Conservation (phyloP, 2,888 invertebrate species). For the Ophraella communa region DNA sequence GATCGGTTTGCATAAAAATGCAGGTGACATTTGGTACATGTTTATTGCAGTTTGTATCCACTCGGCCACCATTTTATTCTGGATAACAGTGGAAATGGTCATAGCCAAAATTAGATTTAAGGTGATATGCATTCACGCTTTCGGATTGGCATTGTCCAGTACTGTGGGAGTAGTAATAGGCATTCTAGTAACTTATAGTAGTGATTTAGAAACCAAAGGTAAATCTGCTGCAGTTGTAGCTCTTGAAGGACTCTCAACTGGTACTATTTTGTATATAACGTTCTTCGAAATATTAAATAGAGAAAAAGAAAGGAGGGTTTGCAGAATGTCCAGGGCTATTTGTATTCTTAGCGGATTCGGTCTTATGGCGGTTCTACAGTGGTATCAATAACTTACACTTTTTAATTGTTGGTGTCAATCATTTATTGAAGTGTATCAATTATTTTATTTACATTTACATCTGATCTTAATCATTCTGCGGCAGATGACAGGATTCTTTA, state of each 20-base stretch:
- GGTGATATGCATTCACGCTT: slow-evolving; percentile 59
- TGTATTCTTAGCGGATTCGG: slow-evolving; percentile 57
- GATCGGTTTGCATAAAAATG: slow-evolving; percentile 61
- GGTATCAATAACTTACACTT: slow-evolving; percentile 3
- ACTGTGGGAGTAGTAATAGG: slow-evolving; percentile 63
- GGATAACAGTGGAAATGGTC: slow-evolving; percentile 63
- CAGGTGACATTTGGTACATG: slow-evolving; percentile 62
- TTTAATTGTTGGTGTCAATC: not conserved
- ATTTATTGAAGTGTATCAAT: too few species aligned
- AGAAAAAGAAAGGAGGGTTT: slow-evolving; percentile 57
- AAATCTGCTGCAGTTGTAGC: slow-evolving; percentile 58
- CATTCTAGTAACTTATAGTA: slow-evolving; percentile 57
- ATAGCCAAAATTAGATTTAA: slow-evolving; percentile 57
- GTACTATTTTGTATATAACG: slow-evolving; percentile 63
- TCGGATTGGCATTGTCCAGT: slow-evolving; percentile 61
- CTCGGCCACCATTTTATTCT: slow-evolving; percentile 63
- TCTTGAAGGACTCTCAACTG: slow-evolving; percentile 62
- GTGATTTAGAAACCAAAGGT: slow-evolving; percentile 52
- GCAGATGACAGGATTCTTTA: too few species aligned
- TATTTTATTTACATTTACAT: too few species aligned
- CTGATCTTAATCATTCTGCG: too few species aligned
- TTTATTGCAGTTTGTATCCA: slow-evolving; percentile 63
- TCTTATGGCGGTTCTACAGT: slow-evolving; percentile 55
- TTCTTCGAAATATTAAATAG: slow-evolving; percentile 63
- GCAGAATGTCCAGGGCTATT: slow-evolving; percentile 52